phyloP scores from a whole-genome alignment of 1,140 invertebrate species.

The Arctopsyche grandis region DNA sequence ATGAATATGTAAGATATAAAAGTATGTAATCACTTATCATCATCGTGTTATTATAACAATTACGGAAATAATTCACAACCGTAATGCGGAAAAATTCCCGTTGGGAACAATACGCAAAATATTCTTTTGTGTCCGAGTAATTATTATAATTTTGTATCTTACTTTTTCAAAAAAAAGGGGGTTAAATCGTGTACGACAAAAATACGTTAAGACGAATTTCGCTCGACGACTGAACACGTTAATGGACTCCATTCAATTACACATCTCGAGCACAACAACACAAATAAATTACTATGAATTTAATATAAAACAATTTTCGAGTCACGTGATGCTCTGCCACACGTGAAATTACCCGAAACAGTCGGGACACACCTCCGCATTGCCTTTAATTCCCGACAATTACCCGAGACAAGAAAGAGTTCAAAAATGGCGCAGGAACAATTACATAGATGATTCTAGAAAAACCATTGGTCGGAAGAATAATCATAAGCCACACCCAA shows the following conservation, averaged over 20 bases:
- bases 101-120: neutral
- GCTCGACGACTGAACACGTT: constrained; percentile 2
- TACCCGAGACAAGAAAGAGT: neutral
- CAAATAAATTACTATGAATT: constrained; percentile 44
- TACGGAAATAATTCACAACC: too few species aligned
- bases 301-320: constrained; percentile 44
- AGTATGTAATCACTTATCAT: too few species aligned
- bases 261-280: constrained; percentile 22
- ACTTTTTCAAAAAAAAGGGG: too few species aligned
- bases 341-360: constrained; percentile 38
- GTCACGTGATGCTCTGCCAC: constrained; percentile 33
- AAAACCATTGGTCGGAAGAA: too few species aligned
- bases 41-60: too few species aligned
- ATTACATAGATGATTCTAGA: too few species aligned
- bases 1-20: too few species aligned
- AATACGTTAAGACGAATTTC: neutral
- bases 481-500: too few species aligned
- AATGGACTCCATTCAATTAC: constrained; percentile 10
- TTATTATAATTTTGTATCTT: neutral
- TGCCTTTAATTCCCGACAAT: constrained; percentile 24
- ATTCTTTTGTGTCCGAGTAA: neutral
- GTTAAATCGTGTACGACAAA: neutral
- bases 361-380: neutral
- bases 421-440: too few species aligned
- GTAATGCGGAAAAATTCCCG: neutral